Conservation (phyloP, 2,797 vertebrate species). For the Spea hammondii region DNA sequence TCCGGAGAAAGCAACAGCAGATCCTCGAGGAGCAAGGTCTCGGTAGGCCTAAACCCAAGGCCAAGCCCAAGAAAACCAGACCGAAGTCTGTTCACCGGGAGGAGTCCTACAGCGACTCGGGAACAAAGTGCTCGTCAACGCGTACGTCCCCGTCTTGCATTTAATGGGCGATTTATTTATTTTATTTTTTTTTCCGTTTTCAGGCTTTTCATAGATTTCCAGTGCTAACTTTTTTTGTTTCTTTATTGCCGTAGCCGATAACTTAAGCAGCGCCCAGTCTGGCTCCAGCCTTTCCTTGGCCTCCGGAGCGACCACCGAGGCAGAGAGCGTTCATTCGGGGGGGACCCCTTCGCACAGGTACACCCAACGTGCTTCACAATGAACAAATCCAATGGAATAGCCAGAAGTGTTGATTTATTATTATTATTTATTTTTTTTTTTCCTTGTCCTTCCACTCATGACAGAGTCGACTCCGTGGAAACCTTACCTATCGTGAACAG, state of each 20-base stretch:
- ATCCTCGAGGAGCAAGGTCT: conserved; percentile 90
- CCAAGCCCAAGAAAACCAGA: conserved; percentile 82
- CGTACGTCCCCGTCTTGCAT: conserved; percentile 67
- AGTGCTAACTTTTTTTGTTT: not conserved
- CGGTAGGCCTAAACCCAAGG: conserved; percentile 74
- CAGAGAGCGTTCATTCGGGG: conserved; percentile 90
- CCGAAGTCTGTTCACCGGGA: conserved; percentile 86
- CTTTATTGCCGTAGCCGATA: conserved; percentile 74
- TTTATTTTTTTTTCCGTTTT: no score
- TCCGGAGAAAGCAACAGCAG: conserved; percentile 91
- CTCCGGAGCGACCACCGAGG: conserved; percentile 90
- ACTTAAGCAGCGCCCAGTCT: conserved; percentile 86
- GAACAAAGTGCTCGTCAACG: conserved; percentile 82
- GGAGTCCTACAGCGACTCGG: conserved; percentile 77
- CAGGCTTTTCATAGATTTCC: no score
- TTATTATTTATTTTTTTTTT: not conserved
- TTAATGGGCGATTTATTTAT: not conserved
- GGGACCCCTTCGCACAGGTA: conserved; percentile 88
- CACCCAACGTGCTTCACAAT: conserved; percentile 13
- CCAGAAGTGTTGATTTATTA: not conserved
- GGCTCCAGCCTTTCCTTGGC: conserved; percentile 94
- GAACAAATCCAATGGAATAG: no score
- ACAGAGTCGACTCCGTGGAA: conserved; percentile 84
- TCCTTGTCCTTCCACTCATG: not conserved
- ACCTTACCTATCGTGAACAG: conserved; percentile 84